These are phyloP conservation scores for Adelphocoris suturalis DNA, from an alignment of 2,888 invertebrate species.

Conservation along the genomic window DNA sequence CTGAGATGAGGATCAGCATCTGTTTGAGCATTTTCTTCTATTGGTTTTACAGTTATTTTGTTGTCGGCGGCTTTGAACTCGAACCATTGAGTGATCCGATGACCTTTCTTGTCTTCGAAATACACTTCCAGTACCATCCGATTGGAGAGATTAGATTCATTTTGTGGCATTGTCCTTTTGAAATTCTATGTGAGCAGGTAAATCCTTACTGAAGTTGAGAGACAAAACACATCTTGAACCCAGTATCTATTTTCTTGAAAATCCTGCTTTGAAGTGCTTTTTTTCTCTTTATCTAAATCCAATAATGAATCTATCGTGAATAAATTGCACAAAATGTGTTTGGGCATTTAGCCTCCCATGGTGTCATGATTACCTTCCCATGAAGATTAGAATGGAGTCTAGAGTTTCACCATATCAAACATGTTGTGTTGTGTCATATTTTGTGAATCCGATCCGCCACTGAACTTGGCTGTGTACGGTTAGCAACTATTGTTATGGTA, in stretches of 20 bases:
- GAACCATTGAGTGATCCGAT: constrained; percentile 59
- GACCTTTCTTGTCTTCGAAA: constrained; percentile 39
- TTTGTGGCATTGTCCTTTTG: background rate
- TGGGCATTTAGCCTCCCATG: background rate
- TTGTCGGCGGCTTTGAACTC: constrained; percentile 40
- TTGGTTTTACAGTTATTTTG: constrained; percentile 22
- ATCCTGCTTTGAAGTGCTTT: too few relatives aligned
- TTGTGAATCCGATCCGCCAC: background rate
- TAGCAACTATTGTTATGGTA: background rate
- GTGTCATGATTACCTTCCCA: background rate
- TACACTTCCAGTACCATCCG: constrained; percentile 59
- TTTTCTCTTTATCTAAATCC: too few relatives aligned
- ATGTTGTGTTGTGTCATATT: constrained; percentile 3
- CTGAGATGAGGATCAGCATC: background rate
- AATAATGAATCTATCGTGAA: background rate
- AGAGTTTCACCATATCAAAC: background rate
- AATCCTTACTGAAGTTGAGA: background rate
- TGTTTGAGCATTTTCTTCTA: background rate
- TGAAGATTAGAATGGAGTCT: background rate
- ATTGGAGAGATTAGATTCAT: background rate
- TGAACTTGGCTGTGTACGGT: background rate
- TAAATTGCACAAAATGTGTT: constrained; percentile 21
- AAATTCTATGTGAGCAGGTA: background rate
- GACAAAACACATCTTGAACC: too few relatives aligned
- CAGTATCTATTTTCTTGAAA: too few relatives aligned